Evolutionary conservation across 2,113 vertebrate species (phyloP).

Genomic region (Prunella himalayana): DNA sequence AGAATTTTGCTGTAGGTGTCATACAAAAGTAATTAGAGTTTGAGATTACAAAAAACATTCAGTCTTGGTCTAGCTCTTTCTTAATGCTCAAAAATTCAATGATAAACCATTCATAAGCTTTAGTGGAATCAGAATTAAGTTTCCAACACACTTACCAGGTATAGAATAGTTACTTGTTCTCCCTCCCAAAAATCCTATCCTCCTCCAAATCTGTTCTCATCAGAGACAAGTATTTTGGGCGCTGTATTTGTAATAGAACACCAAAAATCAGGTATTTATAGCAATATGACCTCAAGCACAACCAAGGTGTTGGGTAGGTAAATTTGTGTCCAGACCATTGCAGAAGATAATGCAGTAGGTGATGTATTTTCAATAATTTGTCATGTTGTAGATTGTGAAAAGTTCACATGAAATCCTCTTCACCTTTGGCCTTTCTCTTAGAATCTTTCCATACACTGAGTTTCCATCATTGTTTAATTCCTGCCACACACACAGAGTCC

Average conservation of each 20-base stretch:
- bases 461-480: not conserved
- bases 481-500: not conserved
- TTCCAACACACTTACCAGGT: not conserved
- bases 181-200: not conserved
- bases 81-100: not conserved
- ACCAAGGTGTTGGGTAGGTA: not conserved
- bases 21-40: not conserved
- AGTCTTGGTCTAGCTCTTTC: not conserved
- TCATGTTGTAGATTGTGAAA: not conserved
- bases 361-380: not conserved
- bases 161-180: not conserved
- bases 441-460: not conserved
- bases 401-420: not conserved
- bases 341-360: not conserved
- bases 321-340: not conserved
- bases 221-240: not conserved
- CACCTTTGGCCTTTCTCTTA: not conserved
- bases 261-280: accelerated
- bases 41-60: not conserved
- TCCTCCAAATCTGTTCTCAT: not conserved
- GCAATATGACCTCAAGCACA: not conserved
- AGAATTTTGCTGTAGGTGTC: not conserved
- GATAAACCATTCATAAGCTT: not conserved
- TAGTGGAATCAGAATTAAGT: not conserved
- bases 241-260: not conserved